Conservation (phyloP, 2,797 vertebrate genomes). For the Clarias pachynema region DNA sequence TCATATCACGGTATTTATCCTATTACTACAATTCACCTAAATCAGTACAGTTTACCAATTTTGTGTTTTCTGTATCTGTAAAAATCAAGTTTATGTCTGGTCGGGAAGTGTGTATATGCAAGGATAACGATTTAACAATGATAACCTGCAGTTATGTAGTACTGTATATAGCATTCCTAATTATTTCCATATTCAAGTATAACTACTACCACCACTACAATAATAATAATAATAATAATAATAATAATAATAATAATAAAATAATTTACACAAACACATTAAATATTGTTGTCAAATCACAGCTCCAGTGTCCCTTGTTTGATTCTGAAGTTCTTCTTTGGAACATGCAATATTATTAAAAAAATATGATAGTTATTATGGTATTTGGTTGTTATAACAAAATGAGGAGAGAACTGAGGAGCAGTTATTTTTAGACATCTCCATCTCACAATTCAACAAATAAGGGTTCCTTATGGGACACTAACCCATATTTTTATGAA, state of each 20-base stretch:
- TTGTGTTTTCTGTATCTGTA: not conserved
- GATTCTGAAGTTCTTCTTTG: not conserved
- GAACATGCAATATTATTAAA: not conserved
- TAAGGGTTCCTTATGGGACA: not conserved
- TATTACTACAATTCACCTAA: not conserved
- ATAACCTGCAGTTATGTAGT: not conserved
- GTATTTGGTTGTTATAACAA: not conserved
- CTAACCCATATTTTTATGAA: not conserved
- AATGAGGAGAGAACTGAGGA: not conserved
- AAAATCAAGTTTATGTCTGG: not conserved
- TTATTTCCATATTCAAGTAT: not conserved
- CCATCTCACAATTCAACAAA: not conserved
- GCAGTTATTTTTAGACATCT: not conserved
- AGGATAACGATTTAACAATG: not conserved
- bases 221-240: too few relatives aligned
- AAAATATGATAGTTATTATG: not conserved
- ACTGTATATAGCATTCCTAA: not conserved
- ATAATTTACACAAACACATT: too few relatives aligned
- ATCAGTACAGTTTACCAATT: not conserved
- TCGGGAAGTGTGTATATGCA: not conserved
- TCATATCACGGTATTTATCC: not conserved
- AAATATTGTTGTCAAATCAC: not conserved
- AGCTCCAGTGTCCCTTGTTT: not conserved
- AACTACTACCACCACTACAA: not conserved
- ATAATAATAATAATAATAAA: too few relatives aligned